These are phyloP conservation scores for Geophilus truncorum DNA, from an alignment of 2,888 invertebrate species.

Conservation along the genomic window DNA sequence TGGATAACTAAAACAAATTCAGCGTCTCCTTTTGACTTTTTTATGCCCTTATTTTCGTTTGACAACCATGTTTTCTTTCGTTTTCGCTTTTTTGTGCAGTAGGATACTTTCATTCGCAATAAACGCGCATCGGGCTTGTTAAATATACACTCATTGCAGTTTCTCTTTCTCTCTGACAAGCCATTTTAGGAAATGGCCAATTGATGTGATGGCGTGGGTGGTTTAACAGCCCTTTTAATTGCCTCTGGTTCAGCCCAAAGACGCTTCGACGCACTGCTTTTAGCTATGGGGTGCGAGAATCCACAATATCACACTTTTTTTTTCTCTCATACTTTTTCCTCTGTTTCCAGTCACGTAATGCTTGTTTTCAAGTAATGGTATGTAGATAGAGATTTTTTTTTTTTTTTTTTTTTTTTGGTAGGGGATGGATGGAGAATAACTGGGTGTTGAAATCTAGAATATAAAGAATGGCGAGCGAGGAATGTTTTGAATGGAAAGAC, in stretches of 20 bases:
- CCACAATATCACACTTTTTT: background rate
- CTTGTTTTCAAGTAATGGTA: background rate
- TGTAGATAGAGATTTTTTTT: background rate
- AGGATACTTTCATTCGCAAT: background rate
- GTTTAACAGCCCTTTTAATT: background rate
- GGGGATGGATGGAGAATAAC: background rate
- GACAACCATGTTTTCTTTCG: background rate
- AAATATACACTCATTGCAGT: background rate
- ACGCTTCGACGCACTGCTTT: background rate
- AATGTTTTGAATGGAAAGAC: background rate
- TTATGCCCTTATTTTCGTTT: background rate
- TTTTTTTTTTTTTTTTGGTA: background rate
- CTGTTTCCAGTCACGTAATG: too few species aligned
- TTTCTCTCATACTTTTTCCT: background rate
- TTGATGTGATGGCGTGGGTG: constrained; percentile 16
- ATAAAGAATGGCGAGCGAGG: too few species aligned
- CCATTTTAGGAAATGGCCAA: constrained; percentile 20
- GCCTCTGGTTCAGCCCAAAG: background rate
- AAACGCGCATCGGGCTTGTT: background rate
- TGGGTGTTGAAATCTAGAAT: too few species aligned
- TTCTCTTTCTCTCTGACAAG: background rate
- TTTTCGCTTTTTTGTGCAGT: background rate
- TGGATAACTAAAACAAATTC: background rate
- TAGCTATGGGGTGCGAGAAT: background rate
- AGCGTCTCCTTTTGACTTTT: background rate